Evolutionary conservation across 2,888 invertebrate genomes (phyloP).

Genomic region (Melinaea menophilus): DNA sequence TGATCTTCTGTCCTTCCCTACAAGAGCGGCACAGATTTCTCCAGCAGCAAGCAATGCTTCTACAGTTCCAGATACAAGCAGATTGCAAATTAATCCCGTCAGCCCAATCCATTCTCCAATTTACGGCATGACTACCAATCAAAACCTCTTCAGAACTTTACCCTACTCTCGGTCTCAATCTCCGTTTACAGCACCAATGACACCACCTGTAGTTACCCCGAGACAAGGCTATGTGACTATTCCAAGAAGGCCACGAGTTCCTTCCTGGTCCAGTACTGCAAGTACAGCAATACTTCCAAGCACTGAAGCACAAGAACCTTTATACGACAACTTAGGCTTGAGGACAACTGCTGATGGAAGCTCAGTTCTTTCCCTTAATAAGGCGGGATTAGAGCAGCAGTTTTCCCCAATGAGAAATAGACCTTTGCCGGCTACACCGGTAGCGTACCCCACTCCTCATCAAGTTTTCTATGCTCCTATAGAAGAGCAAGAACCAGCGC

Average conservation of each 20-base stretch:
- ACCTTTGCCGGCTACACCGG: constrained; percentile 81
- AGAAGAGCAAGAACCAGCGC: constrained; percentile 74
- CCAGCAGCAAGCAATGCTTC: constrained; percentile 90
- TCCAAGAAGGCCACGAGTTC: constrained; percentile 88
- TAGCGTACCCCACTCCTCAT: constrained; percentile 62
- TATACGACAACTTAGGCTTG: constrained; percentile 91
- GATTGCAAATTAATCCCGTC: constrained; percentile 79
- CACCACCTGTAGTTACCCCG: constrained; percentile 82
- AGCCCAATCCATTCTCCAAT: constrained; percentile 83
- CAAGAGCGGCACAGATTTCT: constrained; percentile 83
- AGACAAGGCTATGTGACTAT: constrained; percentile 92
- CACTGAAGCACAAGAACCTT: constrained; percentile 82
- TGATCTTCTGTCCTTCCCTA: constrained; percentile 88
- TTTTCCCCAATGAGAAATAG: constrained; percentile 80
- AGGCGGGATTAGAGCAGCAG: constrained; percentile 77
- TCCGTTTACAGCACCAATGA: constrained; percentile 82
- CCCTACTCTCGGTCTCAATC: constrained; percentile 88
- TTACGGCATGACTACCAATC: constrained; percentile 79
- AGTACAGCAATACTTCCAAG: constrained; percentile 72
- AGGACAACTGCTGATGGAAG: constrained; percentile 93
- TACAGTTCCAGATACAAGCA: constrained; percentile 85
- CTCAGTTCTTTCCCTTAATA: constrained; percentile 86
- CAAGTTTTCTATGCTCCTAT: constrained; percentile 73
- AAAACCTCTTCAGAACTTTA: constrained; percentile 85
- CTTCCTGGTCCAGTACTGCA: constrained; percentile 87